These are phyloP conservation scores for Pogonophryne albipinna DNA, from an alignment of 2,797 vertebrate species.

Conservation along the genomic window DNA sequence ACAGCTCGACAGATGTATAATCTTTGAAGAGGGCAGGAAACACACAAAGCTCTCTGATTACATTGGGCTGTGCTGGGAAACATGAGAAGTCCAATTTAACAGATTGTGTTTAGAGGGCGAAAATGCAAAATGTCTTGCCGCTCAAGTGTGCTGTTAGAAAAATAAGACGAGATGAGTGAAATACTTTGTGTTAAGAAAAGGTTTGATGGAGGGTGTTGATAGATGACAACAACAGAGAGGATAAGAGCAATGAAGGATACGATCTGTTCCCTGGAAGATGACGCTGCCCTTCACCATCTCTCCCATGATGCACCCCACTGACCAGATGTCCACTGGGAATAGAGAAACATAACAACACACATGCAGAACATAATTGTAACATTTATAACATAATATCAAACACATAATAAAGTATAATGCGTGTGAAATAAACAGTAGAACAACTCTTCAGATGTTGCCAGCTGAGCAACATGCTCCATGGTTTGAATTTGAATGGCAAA, in stretches of 20 bases:
- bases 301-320: slow-evolving; percentile 99
- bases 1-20: slow-evolving; percentile 20
- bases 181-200: slow-evolving; percentile 5
- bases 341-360: slow-evolving; percentile 68
- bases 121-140: slow-evolving; percentile 2
- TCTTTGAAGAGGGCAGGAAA: neutral
- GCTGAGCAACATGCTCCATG: slow-evolving; percentile 15
- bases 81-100: neutral
- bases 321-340: slow-evolving; percentile 99
- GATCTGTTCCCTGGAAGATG: slow-evolving; percentile 99
- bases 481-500: slow-evolving; percentile 24
- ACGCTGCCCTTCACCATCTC: slow-evolving; percentile 99
- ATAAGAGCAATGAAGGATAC: slow-evolving; percentile 90
- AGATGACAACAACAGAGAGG: slow-evolving; percentile 17
- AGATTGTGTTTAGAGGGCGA: neutral
- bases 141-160: neutral
- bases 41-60: neutral
- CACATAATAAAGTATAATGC: slow-evolving; percentile 10
- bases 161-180: slow-evolving; percentile 9
- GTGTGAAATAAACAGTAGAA: slow-evolving; percentile 26
- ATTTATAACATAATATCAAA: slow-evolving; percentile 10
- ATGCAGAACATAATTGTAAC: slow-evolving; percentile 26
- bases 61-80: slow-evolving; percentile 8
- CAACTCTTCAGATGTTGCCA: neutral
- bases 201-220: slow-evolving; percentile 28